phyloP scores from a whole-genome alignment of 1,140 invertebrate genomes.

The Drosophila micromelanica region DNA sequence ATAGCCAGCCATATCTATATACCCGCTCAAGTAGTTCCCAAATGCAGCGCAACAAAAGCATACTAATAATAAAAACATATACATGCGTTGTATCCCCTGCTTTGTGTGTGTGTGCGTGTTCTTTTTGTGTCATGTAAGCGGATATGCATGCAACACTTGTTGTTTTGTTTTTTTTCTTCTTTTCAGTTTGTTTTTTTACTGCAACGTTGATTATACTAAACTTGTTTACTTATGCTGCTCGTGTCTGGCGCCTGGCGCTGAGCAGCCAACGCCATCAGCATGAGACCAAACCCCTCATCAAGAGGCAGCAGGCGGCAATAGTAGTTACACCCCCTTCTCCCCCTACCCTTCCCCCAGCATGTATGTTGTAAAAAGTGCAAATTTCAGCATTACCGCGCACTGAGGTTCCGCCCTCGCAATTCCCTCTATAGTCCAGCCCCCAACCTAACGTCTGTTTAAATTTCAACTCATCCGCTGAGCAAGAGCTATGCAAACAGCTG shows the following conservation, averaged over 20 bases:
- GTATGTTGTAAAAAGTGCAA: slow-evolving; percentile 62
- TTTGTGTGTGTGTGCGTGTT: slow-evolving; percentile 1
- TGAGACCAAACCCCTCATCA: too few relatives aligned
- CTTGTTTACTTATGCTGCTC: slow-evolving; percentile 76
- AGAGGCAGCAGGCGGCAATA: too few relatives aligned
- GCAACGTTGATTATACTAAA: slow-evolving; percentile 77
- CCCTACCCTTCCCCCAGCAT: background rate
- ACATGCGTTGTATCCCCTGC: slow-evolving; percentile 42
- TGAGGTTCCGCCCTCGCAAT: background rate
- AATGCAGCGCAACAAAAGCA: slow-evolving; percentile 69
- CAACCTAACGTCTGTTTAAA: slow-evolving; percentile 62
- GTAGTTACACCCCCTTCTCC: too few relatives aligned
- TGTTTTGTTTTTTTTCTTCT: slow-evolving; percentile 9
- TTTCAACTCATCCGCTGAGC: slow-evolving; percentile 70
- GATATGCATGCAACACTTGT: slow-evolving; percentile 70
- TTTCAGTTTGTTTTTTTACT: too few relatives aligned
- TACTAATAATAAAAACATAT: slow-evolving; percentile 82
- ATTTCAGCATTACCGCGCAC: slow-evolving; percentile 71
- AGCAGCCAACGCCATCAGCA: too few relatives aligned
- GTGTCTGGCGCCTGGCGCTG: slow-evolving; percentile 16
- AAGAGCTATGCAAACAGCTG: slow-evolving; percentile 67
- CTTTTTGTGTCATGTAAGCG: slow-evolving; percentile 68
- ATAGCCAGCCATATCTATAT: background rate
- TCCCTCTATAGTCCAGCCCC: background rate
- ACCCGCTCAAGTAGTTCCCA: slow-evolving; percentile 37